Evolutionary conservation across 2,888 invertebrate species (phyloP).

Genomic region (Limnephilus rhombicus): DNA sequence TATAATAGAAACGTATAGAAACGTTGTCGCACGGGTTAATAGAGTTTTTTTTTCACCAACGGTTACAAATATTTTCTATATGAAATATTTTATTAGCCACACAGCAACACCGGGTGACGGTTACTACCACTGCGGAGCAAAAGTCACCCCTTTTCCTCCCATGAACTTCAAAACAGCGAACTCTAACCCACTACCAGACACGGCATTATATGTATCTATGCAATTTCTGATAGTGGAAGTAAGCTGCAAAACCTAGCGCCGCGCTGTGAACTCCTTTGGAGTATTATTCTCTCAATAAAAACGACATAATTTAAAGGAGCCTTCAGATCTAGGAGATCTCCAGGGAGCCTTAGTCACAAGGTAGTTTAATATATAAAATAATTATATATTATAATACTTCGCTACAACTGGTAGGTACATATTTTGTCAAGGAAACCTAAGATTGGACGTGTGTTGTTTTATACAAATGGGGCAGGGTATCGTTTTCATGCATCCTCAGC

Average conservation of each 20-base stretch:
- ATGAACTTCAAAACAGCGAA: neutral
- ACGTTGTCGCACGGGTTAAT: neutral
- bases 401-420: too few relatives aligned
- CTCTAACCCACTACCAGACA: neutral
- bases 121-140: neutral
- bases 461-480: neutral
- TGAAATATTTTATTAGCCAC: neutral
- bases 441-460: neutral
- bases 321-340: too few relatives aligned
- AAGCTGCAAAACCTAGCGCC: neutral
- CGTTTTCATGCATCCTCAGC: neutral
- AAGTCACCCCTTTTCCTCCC: neutral
- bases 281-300: neutral
- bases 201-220: neutral
- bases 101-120: neutral
- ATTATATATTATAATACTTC: neutral
- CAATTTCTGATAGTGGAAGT: neutral
- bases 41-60: neutral
- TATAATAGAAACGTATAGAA: neutral
- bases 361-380: neutral
- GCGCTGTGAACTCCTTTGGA: neutral
- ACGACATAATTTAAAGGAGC: neutral
- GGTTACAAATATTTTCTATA: neutral
- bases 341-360: neutral
- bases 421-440: neutral